Base-by-base conservation (phyloP, 2,797 vertebrate genomes). In the Phrynocephalus forsythii region DNA sequence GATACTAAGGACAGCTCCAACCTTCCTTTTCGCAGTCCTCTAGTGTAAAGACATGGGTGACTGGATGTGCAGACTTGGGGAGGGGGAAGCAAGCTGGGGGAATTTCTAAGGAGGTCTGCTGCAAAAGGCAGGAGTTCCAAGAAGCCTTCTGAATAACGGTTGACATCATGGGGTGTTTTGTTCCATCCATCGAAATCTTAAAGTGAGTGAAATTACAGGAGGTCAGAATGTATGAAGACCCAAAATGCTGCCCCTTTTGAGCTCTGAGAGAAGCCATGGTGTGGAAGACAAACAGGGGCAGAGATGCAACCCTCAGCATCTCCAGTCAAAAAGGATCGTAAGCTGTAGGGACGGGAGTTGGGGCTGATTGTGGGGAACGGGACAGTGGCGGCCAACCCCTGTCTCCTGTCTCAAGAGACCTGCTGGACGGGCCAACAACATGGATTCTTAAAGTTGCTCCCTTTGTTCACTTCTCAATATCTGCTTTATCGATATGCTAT, bases 21-120 rank as follows among this genome's bases (percentile, higher is more conserved):
- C 30, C 30, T 60, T 78, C 15, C 82, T 90, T 93, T 93, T 90
- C 92, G 82, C 87, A 91, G 86, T 76, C 67, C 33, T 66, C 48
- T 86, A 88, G 87, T 90, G 86, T 77, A 89, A 67, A 80, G 85
- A 56, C 86, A 73, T 88, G 60, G 4, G 91, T 91, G 85, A 91
- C 81, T 63, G 86, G 56, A 79, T 92, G 83, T 72, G 91, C 91
- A 86, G 84, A 52, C 86, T 92, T 82, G n/a, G 11, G 13, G 26
- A 69, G 28, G 9, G 28, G 13, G 10, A 4, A 72, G 8, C 6
- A 33, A 88, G 87, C 73, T 88, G 63, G 30, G 18, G 86, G 63
- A 87, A 16, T 2, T 56, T 83, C n/a, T 28, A 9, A 87, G 68
- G 4, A 75, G 85, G 81, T 91, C 60, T 86, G 75, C 33, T 80